Evolutionary conservation across 2,888 invertebrate genomes (phyloP).

Genomic region (Campopleginae sp.): DNA sequence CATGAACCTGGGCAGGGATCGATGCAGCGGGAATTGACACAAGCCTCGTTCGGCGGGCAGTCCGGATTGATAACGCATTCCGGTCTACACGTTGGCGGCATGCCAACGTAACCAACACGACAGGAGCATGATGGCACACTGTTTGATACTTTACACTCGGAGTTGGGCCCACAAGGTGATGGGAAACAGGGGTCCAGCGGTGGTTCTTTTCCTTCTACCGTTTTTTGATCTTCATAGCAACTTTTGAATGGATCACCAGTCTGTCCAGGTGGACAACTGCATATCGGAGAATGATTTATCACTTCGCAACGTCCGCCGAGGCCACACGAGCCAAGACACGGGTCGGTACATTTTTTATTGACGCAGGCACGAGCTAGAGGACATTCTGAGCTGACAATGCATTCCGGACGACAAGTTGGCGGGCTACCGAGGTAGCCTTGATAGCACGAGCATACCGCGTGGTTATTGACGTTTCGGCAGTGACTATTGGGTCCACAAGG

Average conservation of each 20-base stretch:
- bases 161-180: conserved; percentile 93
- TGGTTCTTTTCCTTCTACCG: conserved; percentile 78
- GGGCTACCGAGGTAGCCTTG: conserved; percentile 84
- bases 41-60: conserved; percentile 91
- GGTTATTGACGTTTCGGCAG: conserved; percentile 82
- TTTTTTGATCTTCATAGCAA: conserved; percentile 87
- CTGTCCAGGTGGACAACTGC: conserved; percentile 84
- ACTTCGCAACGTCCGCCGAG: conserved; percentile 86
- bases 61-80: conserved; percentile 94
- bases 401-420: conserved; percentile 84
- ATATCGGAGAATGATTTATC: conserved; percentile 85
- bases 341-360: conserved; percentile 90
- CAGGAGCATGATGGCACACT: conserved; percentile 91
- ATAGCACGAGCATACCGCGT: conserved; percentile 84
- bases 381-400: conserved; percentile 84
- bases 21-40: conserved; percentile 91
- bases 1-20: conserved; percentile 94
- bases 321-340: conserved; percentile 85
- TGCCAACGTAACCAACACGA: conserved; percentile 90
- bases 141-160: conserved; percentile 89
- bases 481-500: conserved; percentile 84
- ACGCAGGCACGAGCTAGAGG: conserved; percentile 87
- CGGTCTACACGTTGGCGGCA: conserved; percentile 92
- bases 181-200: conserved; percentile 89
- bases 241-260: conserved; percentile 92